A percentile compares a stretch with the other conserved stretches of the same genome.
phyloP scores from a whole-genome alignment of 2,888 invertebrate species.

The Diploptera punctata region DNA sequence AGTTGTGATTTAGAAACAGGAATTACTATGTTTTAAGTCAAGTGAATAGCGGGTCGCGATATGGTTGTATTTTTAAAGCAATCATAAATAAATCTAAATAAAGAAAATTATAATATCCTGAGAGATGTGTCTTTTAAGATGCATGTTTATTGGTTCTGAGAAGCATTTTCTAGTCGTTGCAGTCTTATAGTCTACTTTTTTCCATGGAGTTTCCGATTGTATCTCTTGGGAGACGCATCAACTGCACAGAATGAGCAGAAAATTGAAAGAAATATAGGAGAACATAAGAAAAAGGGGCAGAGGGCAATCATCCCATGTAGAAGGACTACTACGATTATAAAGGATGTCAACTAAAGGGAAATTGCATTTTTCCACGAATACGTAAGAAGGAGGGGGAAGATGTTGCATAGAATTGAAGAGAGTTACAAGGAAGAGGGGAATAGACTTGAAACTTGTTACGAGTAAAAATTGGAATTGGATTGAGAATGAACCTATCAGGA shows the following conservation, averaged over 20 bases:
- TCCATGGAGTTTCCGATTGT: conserved; percentile 2
- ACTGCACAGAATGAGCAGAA: conserved; percentile 38
- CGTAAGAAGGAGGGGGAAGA: conserved; percentile 3
- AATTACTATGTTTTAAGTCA: no score
- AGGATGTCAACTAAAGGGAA: conserved; percentile 33
- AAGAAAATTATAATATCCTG: no score
- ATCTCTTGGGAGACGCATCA: not conserved
- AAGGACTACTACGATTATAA: conserved; percentile 33
- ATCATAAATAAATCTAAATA: no score
- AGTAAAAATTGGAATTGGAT: conserved; percentile 27
- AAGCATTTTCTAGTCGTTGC: no score
- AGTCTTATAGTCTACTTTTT: not conserved
- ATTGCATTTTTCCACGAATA: conserved; percentile 25
- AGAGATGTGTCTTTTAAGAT: no score
- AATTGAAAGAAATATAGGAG: conserved; percentile 41
- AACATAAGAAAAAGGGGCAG: conserved; percentile 20
- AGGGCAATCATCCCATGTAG: conserved; percentile 26
- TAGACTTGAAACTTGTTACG: conserved; percentile 16
- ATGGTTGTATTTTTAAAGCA: no score
- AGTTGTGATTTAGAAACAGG: no score
- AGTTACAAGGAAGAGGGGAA: not conserved
- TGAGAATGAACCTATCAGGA: not conserved
- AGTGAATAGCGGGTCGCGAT: no score
- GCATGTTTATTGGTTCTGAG: no score
- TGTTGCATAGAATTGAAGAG: conserved; percentile 26